These are phyloP conservation scores for Tenthredo distinguenda DNA, from an alignment of 2,888 invertebrate genomes.

Conservation along the genomic window DNA sequence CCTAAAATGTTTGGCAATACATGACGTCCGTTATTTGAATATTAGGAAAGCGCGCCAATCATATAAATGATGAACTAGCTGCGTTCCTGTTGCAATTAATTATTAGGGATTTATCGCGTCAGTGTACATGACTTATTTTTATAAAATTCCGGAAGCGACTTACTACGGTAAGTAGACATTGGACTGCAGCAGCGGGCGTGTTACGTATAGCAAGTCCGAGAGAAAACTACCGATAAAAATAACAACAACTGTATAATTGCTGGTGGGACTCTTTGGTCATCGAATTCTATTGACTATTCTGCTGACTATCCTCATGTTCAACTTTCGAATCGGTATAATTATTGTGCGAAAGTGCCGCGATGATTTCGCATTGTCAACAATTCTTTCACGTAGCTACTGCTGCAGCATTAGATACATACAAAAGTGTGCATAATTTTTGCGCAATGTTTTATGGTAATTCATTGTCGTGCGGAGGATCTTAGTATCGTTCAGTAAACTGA, in stretches of 20 bases:
- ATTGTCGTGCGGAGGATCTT: background rate
- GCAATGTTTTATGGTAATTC: background rate
- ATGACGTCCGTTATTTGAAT: conserved; percentile 7
- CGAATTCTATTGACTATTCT: conserved; percentile 23
- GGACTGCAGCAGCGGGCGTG: background rate
- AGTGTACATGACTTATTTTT: background rate
- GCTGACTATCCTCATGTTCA: background rate
- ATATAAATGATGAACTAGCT: background rate
- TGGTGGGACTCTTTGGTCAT: background rate
- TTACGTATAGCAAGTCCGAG: background rate
- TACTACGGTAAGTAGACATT: background rate
- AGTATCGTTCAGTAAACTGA: background rate
- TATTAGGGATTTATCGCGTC: background rate
- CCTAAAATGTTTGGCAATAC: background rate
- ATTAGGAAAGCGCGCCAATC: background rate
- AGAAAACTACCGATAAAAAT: conserved; percentile 4
- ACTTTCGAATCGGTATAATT: conserved; percentile 30
- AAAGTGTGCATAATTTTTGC: background rate
- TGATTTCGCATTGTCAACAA: conserved; percentile 22
- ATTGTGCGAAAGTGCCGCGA: conserved; percentile 16
- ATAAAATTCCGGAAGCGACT: background rate
- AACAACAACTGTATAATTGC: background rate
- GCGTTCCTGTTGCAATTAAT: background rate
- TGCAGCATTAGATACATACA: background rate
- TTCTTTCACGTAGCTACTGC: background rate